Conservation (phyloP, 53 echinoderm and acorn worm species). For the Patiria pectinifera region DNA sequence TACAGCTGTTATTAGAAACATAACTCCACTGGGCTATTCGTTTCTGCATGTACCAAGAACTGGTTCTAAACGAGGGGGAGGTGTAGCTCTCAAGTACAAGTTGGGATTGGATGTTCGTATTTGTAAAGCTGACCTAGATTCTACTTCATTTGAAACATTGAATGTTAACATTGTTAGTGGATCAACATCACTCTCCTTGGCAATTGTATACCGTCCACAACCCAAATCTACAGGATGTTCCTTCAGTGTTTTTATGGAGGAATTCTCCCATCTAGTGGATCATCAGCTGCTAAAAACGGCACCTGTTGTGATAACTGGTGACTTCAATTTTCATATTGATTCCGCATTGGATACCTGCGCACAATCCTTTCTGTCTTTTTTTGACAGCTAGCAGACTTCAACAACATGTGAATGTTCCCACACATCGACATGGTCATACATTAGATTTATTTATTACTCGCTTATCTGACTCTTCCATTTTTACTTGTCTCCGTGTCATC, state of each 20-base stretch:
- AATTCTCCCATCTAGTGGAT: conserved; percentile 14
- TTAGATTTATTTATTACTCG: conserved; percentile 23
- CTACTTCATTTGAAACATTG: conserved; percentile 20
- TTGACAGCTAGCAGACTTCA: background rate
- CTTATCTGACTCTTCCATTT: background rate
- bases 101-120: conserved; percentile 29
- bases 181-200: conserved; percentile 3
- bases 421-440: conserved; percentile 33
- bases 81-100: conserved; percentile 24
- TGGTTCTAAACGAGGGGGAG: too few relatives aligned
- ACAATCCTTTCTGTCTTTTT: background rate
- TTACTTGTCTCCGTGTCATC: conserved; percentile 8
- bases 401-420: conserved; percentile 34
- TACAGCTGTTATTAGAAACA: conserved; percentile 33
- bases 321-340: background rate
- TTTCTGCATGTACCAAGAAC: conserved; percentile 24
- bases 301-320: background rate
- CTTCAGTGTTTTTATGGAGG: conserved; percentile 37
- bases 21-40: conserved; percentile 33
- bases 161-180: background rate
- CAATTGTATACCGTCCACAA: conserved; percentile 41
- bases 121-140: background rate
- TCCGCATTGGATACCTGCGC: background rate
- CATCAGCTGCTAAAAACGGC: background rate
- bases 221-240: conserved; percentile 36